Percentiles rank a stretch among this genome's conserved stretches.
phyloP scores from a whole-genome alignment of 37 sponge, comb jelly and placozoan genomes.

The Mnemiopsis leidyi region DNA sequence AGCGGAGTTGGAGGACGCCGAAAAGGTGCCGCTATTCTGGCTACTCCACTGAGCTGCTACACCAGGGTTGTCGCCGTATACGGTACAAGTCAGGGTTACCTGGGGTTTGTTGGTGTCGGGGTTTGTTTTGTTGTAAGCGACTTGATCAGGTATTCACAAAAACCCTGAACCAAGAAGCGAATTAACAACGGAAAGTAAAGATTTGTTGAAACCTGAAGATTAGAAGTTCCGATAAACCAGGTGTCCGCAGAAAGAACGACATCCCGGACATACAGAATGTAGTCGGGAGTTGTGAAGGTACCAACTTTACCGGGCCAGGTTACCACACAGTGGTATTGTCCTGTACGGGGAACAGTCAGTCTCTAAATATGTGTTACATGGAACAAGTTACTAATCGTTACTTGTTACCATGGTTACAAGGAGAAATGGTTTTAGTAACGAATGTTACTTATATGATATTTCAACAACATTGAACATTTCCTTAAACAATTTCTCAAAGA shows the following conservation, averaged over 20 bases:
- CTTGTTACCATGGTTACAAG: too few species aligned
- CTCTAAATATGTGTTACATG: too few species aligned
- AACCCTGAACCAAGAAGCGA: too few species aligned
- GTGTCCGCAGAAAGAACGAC: neutral
- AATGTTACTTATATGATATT: too few species aligned
- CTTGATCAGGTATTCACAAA: neutral
- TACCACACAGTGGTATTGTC: neutral
- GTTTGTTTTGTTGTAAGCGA: too few species aligned
- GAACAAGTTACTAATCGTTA: too few species aligned
- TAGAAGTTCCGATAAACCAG: neutral
- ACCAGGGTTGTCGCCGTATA: neutral
- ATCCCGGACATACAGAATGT: neutral
- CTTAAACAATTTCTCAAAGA: too few species aligned
- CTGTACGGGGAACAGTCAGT: neutral
- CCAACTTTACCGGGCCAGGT: constrained; percentile 8
- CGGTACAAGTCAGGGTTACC: constrained; percentile 17
- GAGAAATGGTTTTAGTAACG: too few species aligned
- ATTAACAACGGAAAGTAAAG: too few species aligned
- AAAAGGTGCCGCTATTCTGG: neutral
- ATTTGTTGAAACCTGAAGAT: neutral
- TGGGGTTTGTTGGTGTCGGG: too few species aligned
- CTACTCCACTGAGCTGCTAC: neutral
- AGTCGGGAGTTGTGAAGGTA: neutral
- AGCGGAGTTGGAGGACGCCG: neutral
- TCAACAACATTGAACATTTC: too few species aligned